Evolutionary conservation across 2,113 vertebrate species (phyloP).

Genomic region (Lophura nycthemera): DNA sequence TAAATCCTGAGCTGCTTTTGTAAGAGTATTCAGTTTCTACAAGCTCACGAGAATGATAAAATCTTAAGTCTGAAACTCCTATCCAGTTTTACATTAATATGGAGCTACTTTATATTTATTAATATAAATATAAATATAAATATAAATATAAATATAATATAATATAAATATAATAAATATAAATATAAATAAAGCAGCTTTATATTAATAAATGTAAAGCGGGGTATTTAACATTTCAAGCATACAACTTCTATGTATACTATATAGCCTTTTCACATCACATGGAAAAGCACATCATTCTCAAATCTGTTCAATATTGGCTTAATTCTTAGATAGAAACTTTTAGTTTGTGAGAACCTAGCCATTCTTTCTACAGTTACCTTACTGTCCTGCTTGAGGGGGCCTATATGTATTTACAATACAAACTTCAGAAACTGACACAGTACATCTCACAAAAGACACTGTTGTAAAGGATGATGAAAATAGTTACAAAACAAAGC

Average conservation of each 20-base stretch:
- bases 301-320: not conserved
- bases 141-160: no score
- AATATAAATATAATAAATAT: no score
- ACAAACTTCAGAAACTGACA: not conserved
- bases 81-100: not conserved
- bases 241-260: not conserved
- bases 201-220: not conserved
- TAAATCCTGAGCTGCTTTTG: not conserved
- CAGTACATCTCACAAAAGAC: not conserved
- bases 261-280: not conserved
- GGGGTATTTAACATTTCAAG: not conserved
- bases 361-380: not conserved
- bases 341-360: not conserved
- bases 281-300: not conserved
- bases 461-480: not conserved
- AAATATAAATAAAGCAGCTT: not conserved
- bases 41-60: not conserved
- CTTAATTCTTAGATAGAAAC: not conserved
- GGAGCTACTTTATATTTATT: not conserved
- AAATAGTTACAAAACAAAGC: not conserved
- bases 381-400: not conserved
- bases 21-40: not conserved
- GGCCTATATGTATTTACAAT: accelerated
- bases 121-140: not conserved
- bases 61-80: not conserved